Evolutionary conservation across 2,113 vertebrate genomes (phyloP).

Genomic region (Limnothrissa miodon): DNA sequence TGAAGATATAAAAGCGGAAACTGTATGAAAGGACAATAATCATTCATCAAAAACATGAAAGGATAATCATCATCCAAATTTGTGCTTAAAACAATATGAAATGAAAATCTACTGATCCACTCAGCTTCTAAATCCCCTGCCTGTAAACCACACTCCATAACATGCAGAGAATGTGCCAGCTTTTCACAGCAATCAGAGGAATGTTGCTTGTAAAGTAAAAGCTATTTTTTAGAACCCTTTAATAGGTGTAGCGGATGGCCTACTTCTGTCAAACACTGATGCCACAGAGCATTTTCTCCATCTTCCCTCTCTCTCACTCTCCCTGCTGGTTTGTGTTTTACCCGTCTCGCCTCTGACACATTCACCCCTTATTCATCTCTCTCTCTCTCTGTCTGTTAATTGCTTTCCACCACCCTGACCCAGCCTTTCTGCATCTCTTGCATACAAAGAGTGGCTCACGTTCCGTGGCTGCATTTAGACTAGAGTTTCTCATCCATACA

Average conservation of each 20-base stretch:
- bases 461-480: background rate
- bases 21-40: background rate
- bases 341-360: background rate
- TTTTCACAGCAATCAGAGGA: background rate
- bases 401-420: background rate
- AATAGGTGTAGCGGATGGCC: constrained; percentile 4
- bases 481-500: background rate
- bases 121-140: background rate
- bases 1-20: background rate
- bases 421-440: background rate
- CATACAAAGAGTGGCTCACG: background rate
- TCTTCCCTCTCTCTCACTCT: background rate
- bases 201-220: background rate
- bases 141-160: background rate
- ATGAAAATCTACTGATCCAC: background rate
- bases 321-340: background rate
- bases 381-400: background rate
- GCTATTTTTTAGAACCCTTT: background rate
- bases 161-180: background rate
- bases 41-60: background rate
- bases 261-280: constrained; percentile 4
- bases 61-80: background rate
- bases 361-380: background rate
- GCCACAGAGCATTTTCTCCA: constrained; percentile 3
- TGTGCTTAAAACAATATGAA: background rate